Percentiles rank a stretch among this genome's conserved stretches.
Conservation (phyloP, 2,113 vertebrate species). For the Sinocyclocheilus anophthalmus region DNA sequence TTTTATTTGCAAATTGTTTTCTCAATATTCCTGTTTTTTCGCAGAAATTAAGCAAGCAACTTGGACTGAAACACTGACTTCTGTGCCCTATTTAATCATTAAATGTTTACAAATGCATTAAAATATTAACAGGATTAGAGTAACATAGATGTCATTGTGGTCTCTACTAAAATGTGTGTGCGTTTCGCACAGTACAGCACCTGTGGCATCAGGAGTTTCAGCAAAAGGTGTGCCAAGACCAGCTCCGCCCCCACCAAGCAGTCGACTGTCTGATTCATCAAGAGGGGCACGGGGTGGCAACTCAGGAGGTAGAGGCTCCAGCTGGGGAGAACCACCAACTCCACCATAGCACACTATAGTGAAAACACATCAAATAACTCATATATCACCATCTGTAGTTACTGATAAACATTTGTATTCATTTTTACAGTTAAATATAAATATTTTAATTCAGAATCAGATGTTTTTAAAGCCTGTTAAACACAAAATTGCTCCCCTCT, state of each 20-base stretch:
- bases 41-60: no score
- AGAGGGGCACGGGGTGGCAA: slow-evolving; percentile 87
- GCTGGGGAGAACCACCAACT: slow-evolving; percentile 78
- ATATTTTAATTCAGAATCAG: neutral
- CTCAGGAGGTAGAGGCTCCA: slow-evolving; percentile 88
- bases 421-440: neutral
- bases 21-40: neutral
- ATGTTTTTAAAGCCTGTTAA: neutral
- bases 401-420: neutral
- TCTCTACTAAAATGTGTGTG: neutral
- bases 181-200: slow-evolving; percentile 60
- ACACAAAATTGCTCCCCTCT: neutral
- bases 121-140: neutral
- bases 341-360: slow-evolving; percentile 85
- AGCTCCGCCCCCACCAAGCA: slow-evolving; percentile 76
- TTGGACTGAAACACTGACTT: neutral
- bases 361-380: neutral
- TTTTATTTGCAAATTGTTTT: neutral
- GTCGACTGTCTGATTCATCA: slow-evolving; percentile 80
- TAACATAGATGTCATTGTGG: neutral
- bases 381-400: neutral
- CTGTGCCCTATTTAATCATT: neutral
- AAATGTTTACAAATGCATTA: neutral
- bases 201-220: slow-evolving; percentile 84
- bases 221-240: slow-evolving; percentile 79